Percentiles rank a stretch among this genome's conserved stretches.
These are phyloP conservation scores for Diorhabda carinulata DNA, from an alignment of 1,140 invertebrate genomes.

Conservation along the genomic window DNA sequence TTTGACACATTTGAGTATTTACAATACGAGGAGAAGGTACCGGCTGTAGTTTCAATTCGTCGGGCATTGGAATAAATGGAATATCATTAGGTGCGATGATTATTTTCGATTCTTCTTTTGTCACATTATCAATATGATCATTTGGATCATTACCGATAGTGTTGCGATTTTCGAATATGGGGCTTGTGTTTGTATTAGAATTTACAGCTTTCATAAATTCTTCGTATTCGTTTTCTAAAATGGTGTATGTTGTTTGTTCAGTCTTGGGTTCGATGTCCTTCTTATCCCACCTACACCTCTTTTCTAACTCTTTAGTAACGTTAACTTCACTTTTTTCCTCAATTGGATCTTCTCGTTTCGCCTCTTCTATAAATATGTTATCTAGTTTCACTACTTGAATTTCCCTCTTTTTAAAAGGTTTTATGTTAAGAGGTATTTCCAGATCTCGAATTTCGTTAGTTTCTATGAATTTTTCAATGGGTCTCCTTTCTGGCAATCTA, in stretches of 20 bases:
- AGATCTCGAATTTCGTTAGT: constrained; percentile 14
- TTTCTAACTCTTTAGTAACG: neutral
- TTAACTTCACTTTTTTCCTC: neutral
- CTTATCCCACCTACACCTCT: constrained; percentile 21
- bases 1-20: constrained; percentile 9
- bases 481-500: constrained; percentile 12
- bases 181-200: neutral
- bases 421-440: constrained; percentile 44
- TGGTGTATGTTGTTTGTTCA: constrained; percentile 12
- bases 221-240: constrained; percentile 43
- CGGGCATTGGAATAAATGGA: constrained; percentile 22
- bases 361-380: constrained; percentile 28
- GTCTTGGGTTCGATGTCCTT: constrained; percentile 7
- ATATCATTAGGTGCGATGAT: constrained; percentile 16
- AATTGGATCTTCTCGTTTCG: constrained; percentile 18
- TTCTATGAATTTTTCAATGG: neutral
- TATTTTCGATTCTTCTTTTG: neutral
- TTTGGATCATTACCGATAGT: neutral
- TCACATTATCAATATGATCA: neutral
- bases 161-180: neutral
- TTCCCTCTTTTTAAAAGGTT: constrained; percentile 27
- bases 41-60: constrained; percentile 19
- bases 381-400: constrained; percentile 18
- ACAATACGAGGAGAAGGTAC: constrained; percentile 16
- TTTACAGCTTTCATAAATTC: constrained; percentile 44